These are phyloP conservation scores for Centrocercus urophasianus DNA, from an alignment of 2,113 vertebrate genomes.

Conservation along the genomic window DNA sequence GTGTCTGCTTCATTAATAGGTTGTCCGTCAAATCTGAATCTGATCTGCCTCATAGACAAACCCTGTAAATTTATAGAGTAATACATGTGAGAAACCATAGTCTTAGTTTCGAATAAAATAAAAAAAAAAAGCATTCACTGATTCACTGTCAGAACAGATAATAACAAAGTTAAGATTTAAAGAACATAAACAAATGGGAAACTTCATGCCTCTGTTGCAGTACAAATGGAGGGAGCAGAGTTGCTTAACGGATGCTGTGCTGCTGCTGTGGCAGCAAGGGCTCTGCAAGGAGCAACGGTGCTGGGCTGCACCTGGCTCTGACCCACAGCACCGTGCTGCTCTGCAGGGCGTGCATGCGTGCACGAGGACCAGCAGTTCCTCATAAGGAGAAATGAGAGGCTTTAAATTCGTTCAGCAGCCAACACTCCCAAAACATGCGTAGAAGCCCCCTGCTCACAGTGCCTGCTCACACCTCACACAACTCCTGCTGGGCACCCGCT, in stretches of 20 bases:
- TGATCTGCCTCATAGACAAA: conserved; percentile 90
- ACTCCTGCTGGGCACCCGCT: not conserved
- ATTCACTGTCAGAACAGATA: not conserved
- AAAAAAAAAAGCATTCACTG: not conserved
- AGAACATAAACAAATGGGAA: not conserved
- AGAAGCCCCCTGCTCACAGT: too few species aligned
- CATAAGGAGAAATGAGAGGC: fast-evolving
- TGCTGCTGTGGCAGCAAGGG: not conserved
- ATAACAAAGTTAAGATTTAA: not conserved
- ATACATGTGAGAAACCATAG: not conserved
- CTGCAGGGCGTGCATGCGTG: not conserved
- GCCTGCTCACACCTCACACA: too few species aligned
- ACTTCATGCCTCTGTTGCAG: fast-evolving
- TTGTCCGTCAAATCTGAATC: conserved; percentile 95
- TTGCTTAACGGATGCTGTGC: fast-evolving
- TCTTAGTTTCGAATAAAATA: not conserved
- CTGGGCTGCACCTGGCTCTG: not conserved
- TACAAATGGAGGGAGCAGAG: fast-evolving
- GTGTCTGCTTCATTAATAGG: conserved; percentile 93
- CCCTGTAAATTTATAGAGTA: conserved; percentile 77
- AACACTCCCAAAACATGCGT: not conserved
- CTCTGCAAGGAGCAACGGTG: not conserved
- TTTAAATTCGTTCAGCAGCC: not conserved
- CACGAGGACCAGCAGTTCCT: not conserved
- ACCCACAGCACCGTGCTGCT: not conserved